These are phyloP conservation scores for Nesoenas mayeri DNA, from an alignment of 2,113 vertebrate genomes.

Conservation along the genomic window DNA sequence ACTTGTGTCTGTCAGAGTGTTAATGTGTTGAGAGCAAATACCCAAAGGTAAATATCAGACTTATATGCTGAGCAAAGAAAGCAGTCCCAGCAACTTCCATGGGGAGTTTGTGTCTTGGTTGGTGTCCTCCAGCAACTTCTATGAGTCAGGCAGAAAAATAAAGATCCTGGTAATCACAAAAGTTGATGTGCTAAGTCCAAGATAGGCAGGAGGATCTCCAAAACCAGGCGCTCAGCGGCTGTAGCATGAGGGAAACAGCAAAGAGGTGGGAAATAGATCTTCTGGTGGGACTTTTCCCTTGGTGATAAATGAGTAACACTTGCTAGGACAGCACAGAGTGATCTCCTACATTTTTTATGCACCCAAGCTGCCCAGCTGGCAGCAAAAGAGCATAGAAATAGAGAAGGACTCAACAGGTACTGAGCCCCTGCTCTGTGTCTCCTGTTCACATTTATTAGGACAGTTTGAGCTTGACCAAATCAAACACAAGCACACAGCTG, in stretches of 20 bases:
- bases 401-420: neutral
- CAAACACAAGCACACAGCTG: neutral
- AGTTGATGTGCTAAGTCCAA: neutral
- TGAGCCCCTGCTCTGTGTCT: neutral
- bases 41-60: neutral
- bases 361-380: neutral
- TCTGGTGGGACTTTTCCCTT: neutral
- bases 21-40: neutral
- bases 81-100: accelerated
- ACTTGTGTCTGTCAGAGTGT: neutral
- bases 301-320: neutral
- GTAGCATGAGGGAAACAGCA: neutral
- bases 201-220: neutral
- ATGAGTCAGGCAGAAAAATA: neutral
- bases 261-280: neutral
- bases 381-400: neutral
- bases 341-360: neutral
- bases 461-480: neutral
- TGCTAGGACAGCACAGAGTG: neutral
- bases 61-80: neutral
- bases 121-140: neutral
- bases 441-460: neutral
- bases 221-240: neutral
- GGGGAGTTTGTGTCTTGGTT: neutral
- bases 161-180: neutral